Evolutionary conservation across 2,888 invertebrate genomes (phyloP), one percentile per base, ranked within the genome.

Genomic region (Candidula unifasciata): DNA sequence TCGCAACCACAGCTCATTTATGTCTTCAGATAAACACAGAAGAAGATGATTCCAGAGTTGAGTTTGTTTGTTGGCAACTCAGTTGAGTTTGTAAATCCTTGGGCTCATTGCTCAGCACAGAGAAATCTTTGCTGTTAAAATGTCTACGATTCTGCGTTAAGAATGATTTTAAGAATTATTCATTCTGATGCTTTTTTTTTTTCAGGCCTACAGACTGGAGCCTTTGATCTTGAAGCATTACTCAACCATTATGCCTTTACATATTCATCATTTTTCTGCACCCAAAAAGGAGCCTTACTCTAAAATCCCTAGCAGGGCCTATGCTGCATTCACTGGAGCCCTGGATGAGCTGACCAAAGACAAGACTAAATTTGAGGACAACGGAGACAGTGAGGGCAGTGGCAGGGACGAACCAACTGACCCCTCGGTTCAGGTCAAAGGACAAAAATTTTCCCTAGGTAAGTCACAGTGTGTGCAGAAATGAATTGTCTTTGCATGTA

Each of bases 191-290:
- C 30, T 81, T 24, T 71, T 71, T 27, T 64, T 5, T 64, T 87
- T 86, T n/a, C 86, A 94, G 94, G 94, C 94, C 13, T 94, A 94
- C 89, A 89, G 96, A 89, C 94, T 96, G 93, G 96, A 96, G 91
- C 96, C 96, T 52, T 93, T 96, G 79, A 92, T 96, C 80, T 94
- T 95, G 87, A 94, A 95, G 86, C 95, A 95, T 80, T 96, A 96
- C 89, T 94, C 94, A 64, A 94, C 94, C 88, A 94, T 95, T 64
- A 95, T 95, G 85, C 96, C 96, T 64, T 93, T 96, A 83, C 93
- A 94, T 33, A 95, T 96, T 86, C 95, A 95, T 86, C 90, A 90
- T 81, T 95, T 95, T 89, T 95, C 95, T 84, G 93, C 94, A 88
- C 77, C 93, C 81, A 88, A 91, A 85, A 92, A 93, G 90, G 85